A percentile compares a stretch with the other conserved stretches of the same genome.
phyloP scores from a whole-genome alignment of 2,888 invertebrate species.

The Agonopterix heracliana region DNA sequence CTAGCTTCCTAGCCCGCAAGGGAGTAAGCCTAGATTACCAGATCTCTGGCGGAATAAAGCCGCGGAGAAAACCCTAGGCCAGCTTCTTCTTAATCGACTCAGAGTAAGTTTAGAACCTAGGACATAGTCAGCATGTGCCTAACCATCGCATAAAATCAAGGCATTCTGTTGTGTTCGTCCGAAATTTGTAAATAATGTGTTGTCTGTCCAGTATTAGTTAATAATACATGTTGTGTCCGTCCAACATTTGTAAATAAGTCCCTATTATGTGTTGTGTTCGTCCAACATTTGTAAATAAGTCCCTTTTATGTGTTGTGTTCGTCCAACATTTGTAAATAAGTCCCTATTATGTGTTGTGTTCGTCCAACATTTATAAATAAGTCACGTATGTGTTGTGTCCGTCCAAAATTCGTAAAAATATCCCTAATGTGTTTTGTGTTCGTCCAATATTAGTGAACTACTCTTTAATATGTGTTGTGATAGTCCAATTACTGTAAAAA shows the following conservation, averaged over 20 bases:
- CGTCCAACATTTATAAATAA: conserved; percentile 23
- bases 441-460: no score
- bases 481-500: no score
- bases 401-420: conserved; percentile 18
- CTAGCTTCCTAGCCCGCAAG: conserved; percentile 52
- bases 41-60: conserved; percentile 64
- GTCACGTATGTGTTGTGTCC: conserved; percentile 31
- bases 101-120: conserved; percentile 52
- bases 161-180: no score
- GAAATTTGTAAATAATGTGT: no score
- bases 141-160: not conserved
- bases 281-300: conserved; percentile 44
- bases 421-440: not conserved
- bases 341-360: conserved; percentile 19
- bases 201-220: no score
- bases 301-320: conserved; percentile 20
- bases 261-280: conserved; percentile 3
- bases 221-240: no score
- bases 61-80: conserved; percentile 59
- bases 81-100: conserved; percentile 55
- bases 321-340: conserved; percentile 44
- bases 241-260: no score
- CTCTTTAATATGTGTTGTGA: no score
- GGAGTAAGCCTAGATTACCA: conserved; percentile 56
- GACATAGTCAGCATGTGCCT: conserved; percentile 6